phyloP scores from a whole-genome alignment of 2,113 vertebrate genomes.

The Microtus richardsoni region DNA sequence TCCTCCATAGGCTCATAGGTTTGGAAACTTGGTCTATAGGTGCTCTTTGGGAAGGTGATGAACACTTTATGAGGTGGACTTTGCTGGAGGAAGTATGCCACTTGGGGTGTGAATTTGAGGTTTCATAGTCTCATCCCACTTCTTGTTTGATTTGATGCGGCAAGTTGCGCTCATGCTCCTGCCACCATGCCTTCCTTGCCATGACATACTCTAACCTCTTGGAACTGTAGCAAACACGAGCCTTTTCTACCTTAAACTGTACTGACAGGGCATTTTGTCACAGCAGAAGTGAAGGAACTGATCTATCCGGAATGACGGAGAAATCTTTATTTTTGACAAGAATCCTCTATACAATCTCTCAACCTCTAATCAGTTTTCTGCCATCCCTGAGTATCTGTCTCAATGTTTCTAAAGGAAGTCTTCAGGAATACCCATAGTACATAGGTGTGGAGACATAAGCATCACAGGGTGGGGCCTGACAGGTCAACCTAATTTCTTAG shows the following conservation, averaged over 20 bases:
- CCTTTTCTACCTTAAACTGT: neutral
- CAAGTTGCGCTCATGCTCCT: neutral
- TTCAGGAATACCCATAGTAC: neutral
- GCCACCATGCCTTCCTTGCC: neutral
- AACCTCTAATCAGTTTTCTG: neutral
- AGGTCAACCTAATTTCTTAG: neutral
- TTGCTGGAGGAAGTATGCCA: neutral
- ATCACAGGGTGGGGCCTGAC: neutral
- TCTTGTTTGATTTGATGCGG: neutral
- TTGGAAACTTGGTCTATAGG: neutral
- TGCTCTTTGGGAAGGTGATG: neutral
- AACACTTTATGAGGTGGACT: too few relatives aligned
- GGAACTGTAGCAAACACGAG: neutral
- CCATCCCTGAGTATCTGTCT: neutral
- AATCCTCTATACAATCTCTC: neutral
- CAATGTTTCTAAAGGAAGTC: neutral
- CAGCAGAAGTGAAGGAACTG: too few relatives aligned
- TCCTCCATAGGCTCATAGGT: neutral
- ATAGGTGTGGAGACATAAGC: neutral
- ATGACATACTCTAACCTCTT: too few relatives aligned
- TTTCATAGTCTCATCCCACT: too few relatives aligned
- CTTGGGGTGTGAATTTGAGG: neutral
- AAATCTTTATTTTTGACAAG: neutral
- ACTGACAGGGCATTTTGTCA: neutral
- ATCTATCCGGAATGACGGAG: neutral